Evolutionary conservation across 1,140 invertebrate species (phyloP).

Genomic region (Scaptomyza montana): DNA sequence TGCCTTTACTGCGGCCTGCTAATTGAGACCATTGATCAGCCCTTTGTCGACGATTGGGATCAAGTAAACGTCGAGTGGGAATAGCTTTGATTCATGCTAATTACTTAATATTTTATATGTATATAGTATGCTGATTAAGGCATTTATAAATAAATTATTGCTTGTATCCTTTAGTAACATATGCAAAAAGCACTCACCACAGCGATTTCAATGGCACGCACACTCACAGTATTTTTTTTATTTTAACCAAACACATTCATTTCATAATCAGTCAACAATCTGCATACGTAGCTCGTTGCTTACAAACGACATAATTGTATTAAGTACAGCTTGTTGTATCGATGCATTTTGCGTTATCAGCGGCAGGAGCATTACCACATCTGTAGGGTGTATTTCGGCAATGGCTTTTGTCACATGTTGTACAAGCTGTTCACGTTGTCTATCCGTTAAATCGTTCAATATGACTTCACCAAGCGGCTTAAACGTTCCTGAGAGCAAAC

Average conservation of each 20-base stretch:
- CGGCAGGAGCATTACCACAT: conserved; percentile 70
- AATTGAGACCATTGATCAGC: conserved; percentile 94
- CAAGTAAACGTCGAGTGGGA: conserved; percentile 93
- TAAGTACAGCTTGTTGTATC: conserved; percentile 72
- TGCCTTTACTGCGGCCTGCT: conserved; percentile 97
- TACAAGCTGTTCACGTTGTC: conserved; percentile 68
- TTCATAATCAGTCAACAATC: conserved; percentile 67
- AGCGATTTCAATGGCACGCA: background rate
- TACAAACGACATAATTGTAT: conserved; percentile 66
- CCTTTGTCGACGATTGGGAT: conserved; percentile 94
- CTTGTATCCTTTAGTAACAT: conserved; percentile 4
- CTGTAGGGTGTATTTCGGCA: conserved; percentile 63
- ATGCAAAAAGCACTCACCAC: background rate
- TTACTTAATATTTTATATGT: background rate
- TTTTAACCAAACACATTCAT: background rate
- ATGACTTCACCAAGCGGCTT: conserved; percentile 72
- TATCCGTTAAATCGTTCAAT: conserved; percentile 71
- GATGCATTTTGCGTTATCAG: conserved; percentile 62
- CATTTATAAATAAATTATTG: conserved; percentile 10
- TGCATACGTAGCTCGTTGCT: conserved; percentile 74
- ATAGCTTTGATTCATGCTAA: conserved; percentile 73
- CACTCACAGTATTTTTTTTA: background rate
- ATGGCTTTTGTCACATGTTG: conserved; percentile 69
- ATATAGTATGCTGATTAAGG: conserved; percentile 21
- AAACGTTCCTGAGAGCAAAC: conserved; percentile 57